Conservation (phyloP, 1,140 invertebrate genomes). For the Cydia strobilella region DNA sequence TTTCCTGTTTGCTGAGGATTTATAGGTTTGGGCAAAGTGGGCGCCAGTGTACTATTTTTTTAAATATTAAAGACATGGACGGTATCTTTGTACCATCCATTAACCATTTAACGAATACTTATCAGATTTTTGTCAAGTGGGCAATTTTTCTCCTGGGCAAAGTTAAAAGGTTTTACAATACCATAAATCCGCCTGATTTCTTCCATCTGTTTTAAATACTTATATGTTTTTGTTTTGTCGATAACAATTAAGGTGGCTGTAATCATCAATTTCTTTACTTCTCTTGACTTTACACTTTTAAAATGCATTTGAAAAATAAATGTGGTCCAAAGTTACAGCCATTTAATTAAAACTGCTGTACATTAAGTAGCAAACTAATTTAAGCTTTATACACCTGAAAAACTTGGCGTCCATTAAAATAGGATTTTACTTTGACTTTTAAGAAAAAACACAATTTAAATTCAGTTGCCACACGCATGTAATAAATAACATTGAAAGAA, state of each 20-base stretch:
- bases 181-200: too few relatives aligned
- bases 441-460: neutral
- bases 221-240: neutral
- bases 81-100: too few relatives aligned
- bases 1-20: too few relatives aligned
- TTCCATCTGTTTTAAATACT: neutral
- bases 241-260: neutral
- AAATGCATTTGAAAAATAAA: neutral
- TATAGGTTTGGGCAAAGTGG: too few relatives aligned
- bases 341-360: constrained; percentile 10
- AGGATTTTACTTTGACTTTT: constrained; percentile 15
- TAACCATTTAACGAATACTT: too few relatives aligned
- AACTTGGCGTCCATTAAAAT: constrained; percentile 28
- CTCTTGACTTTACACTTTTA: neutral
- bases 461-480: neutral
- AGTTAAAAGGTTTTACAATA: too few relatives aligned
- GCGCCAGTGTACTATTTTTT: too few relatives aligned
- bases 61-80: too few relatives aligned
- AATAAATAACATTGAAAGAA: neutral
- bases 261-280: neutral
- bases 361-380: neutral
- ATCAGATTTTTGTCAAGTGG: too few relatives aligned
- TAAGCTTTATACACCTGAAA: constrained; percentile 21
- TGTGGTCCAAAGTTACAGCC: constrained; percentile 19
- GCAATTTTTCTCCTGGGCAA: too few relatives aligned